Percentiles rank a stretch among this genome's conserved stretches.
These are phyloP conservation scores for Heteromyza rotundicornis DNA, from an alignment of 2,888 invertebrate genomes.

Conservation along the genomic window DNA sequence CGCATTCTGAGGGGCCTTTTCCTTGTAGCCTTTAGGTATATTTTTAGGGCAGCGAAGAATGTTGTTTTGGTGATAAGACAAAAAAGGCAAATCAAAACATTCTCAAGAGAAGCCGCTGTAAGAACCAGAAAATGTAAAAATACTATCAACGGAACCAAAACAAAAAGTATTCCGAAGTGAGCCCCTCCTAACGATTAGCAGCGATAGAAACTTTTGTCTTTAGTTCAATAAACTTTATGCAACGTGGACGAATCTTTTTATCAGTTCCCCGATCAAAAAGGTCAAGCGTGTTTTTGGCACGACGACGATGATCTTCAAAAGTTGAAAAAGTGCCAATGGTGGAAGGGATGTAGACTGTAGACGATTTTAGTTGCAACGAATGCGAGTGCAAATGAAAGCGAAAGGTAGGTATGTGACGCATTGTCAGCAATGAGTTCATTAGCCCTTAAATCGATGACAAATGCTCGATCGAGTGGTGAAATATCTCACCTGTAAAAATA, in stretches of 20 bases:
- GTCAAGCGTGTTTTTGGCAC: neutral
- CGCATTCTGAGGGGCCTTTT: neutral
- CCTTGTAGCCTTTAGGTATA: neutral
- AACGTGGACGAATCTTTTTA: too few species aligned
- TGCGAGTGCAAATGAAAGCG: too few species aligned
- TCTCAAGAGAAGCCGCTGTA: neutral
- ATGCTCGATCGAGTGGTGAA: too few species aligned
- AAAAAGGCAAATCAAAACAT: neutral
- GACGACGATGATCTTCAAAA: conserved; percentile 35
- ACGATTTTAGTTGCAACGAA: too few species aligned
- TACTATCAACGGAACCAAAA: neutral
- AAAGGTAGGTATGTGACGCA: neutral
- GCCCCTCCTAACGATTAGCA: too few species aligned
- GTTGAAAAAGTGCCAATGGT: conserved; percentile 30
- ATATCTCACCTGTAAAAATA: too few species aligned
- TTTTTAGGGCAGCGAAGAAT: neutral
- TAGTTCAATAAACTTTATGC: neutral
- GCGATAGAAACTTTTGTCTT: neutral
- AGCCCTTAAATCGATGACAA: too few species aligned
- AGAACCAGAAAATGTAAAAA: neutral
- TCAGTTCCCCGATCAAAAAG: neutral
- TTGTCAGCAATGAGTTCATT: neutral
- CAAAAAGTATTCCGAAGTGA: neutral
- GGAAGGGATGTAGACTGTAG: neutral
- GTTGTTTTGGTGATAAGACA: neutral